Percentiles rank a stretch among this genome's conserved stretches.
Conservation (phyloP, 2,888 invertebrate species). For the Leucoma salicis region DNA sequence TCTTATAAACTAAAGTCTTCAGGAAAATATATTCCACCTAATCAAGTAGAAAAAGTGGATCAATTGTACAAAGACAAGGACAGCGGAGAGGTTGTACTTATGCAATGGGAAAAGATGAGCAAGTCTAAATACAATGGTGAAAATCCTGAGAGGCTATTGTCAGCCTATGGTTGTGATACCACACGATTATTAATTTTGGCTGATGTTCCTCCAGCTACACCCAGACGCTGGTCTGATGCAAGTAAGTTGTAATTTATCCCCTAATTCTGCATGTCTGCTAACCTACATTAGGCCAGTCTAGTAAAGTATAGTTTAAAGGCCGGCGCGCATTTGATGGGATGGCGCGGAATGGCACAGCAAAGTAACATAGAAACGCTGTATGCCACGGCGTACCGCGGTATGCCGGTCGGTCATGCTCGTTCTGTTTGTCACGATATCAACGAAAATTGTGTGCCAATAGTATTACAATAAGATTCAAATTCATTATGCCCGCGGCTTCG, state of each 20-base stretch:
- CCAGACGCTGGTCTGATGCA: constrained; percentile 93
- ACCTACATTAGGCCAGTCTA: too few species aligned
- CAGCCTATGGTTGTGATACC: constrained; percentile 93
- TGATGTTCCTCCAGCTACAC: constrained; percentile 94
- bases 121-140: constrained; percentile 99
- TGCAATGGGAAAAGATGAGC: constrained; percentile 99
- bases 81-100: constrained; percentile 85
- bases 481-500: too few species aligned
- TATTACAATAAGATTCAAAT: too few species aligned
- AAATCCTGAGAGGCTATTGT: constrained; percentile 92
- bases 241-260: constrained; percentile 79
- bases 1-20: constrained; percentile 88
- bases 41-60: constrained; percentile 83
- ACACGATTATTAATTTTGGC: constrained; percentile 94
- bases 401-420: too few species aligned
- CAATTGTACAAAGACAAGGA: constrained; percentile 83
- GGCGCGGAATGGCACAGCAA: too few species aligned
- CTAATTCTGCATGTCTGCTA: too few species aligned
- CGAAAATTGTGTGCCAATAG: too few species aligned
- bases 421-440: too few species aligned
- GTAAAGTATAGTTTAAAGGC: too few species aligned
- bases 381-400: too few species aligned
- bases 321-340: too few species aligned
- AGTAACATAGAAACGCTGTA: too few species aligned
- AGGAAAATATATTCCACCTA: constrained; percentile 89